These are phyloP conservation scores for Xiphorhynchus erythropygius DNA, from an alignment of 2,797 vertebrate species.

Conservation along the genomic window DNA sequence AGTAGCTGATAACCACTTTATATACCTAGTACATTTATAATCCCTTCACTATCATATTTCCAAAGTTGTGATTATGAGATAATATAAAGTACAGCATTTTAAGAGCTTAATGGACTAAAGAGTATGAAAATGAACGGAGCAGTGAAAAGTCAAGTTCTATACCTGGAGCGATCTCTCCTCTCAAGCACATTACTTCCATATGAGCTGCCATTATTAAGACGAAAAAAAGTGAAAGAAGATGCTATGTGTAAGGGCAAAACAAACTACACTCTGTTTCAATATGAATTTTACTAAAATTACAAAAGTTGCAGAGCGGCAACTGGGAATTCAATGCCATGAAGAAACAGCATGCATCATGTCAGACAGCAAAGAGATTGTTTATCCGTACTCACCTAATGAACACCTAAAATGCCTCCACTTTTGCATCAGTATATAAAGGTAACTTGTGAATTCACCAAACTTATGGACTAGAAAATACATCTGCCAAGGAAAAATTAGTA, in stretches of 20 bases:
- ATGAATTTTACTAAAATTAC: neutral
- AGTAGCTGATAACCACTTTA: neutral
- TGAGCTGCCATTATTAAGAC: neutral
- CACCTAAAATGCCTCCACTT: neutral
- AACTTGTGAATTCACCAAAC: neutral
- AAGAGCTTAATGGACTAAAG: neutral
- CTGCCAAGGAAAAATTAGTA: neutral
- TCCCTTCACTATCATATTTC: neutral
- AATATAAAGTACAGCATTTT: neutral
- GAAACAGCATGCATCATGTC: neutral
- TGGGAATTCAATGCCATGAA: neutral
- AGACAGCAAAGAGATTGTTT: no score
- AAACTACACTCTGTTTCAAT: neutral
- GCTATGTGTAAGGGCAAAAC: neutral
- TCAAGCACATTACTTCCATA: neutral
- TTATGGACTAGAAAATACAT: neutral
- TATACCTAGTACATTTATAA: neutral
- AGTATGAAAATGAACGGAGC: neutral
- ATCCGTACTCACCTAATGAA: neutral
- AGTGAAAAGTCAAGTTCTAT: neutral
- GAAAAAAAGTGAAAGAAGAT: neutral
- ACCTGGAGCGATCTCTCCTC: neutral
- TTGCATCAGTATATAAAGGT: neutral
- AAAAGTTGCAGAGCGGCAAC: neutral
- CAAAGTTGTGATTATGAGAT: neutral